Percentiles rank a stretch among this genome's conserved stretches.
Evolutionary conservation across 2,113 vertebrate genomes (phyloP).

Genomic region (Hypocryptadius cinnamomeus): DNA sequence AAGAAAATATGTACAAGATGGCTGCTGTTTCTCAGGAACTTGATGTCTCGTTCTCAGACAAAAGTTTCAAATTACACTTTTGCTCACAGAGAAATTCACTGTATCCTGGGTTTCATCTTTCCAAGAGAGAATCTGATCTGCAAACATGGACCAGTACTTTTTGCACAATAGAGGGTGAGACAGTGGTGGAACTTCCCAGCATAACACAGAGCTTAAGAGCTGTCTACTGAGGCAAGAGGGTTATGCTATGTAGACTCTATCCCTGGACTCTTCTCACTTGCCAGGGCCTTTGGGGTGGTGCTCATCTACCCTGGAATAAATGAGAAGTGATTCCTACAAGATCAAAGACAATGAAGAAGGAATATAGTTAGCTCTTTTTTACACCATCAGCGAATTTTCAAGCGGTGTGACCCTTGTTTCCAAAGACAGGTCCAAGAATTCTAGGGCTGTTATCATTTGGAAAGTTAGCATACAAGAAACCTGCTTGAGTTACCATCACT

Average conservation of each 20-base stretch:
- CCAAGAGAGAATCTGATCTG: not conserved
- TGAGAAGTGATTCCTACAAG: not conserved
- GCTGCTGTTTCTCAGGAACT: not conserved
- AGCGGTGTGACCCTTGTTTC: not conserved
- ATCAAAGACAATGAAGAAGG: not conserved
- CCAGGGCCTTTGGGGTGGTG: not conserved
- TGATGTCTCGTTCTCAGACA: not conserved
- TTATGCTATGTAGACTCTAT: not conserved
- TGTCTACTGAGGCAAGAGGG: not conserved
- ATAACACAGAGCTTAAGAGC: not conserved
- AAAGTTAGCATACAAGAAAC: not conserved
- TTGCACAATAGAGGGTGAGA: not conserved
- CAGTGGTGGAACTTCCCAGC: not conserved
- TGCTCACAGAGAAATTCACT: not conserved
- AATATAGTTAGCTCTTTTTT: not conserved
- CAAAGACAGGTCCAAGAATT: not conserved
- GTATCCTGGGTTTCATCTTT: not conserved
- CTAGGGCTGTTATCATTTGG: not conserved
- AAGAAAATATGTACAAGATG: not conserved
- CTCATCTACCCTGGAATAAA: not conserved
- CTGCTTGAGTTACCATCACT: not conserved
- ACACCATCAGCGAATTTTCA: not conserved
- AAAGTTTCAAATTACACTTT: not conserved
- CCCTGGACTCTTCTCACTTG: not conserved
- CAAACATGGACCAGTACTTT: not conserved